phyloP scores from a whole-genome alignment of 2,797 vertebrate genomes.

The Cyprinodon diabolis region DNA sequence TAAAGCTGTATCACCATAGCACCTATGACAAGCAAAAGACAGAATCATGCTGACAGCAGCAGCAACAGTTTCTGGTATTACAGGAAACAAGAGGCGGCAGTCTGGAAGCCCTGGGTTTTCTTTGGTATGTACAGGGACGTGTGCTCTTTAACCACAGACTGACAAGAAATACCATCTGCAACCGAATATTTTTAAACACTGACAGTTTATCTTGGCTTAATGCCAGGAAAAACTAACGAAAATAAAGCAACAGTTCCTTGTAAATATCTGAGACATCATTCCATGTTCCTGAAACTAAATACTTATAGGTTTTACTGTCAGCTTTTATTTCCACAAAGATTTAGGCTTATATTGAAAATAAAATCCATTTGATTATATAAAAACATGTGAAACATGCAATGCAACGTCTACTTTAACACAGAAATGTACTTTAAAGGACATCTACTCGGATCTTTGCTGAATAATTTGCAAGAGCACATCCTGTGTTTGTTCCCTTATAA shows the following conservation, averaged over 20 bases:
- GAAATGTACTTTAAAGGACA: neutral
- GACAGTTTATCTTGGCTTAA: conserved; percentile 4
- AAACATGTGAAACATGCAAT: neutral
- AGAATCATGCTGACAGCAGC: conserved; percentile 55
- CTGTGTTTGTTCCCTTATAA: neutral
- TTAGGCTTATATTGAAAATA: neutral
- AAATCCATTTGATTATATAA: neutral
- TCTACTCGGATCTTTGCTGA: neutral
- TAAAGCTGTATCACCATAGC: conserved; percentile 32
- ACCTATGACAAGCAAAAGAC: conserved; percentile 43
- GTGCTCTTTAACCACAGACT: conserved; percentile 21
- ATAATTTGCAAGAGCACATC: neutral
- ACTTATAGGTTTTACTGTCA: conserved; percentile 1
- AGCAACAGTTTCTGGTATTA: conserved; percentile 46
- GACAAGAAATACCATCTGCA: conserved; percentile 4
- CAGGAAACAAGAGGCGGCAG: conserved; percentile 64
- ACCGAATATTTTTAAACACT: neutral
- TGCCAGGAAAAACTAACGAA: conserved; percentile 1
- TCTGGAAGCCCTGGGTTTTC: conserved; percentile 28
- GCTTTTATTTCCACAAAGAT: conserved; percentile 3
- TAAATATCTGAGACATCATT: conserved; percentile 12
- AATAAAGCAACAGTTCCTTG: neutral
- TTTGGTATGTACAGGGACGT: conserved; percentile 3
- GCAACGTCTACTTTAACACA: neutral
- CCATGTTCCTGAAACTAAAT: conserved; percentile 29